Percentiles rank a stretch among this genome's conserved stretches.
phyloP scores from a whole-genome alignment of 2,113 vertebrate genomes.

The Fukomys damarensis region DNA sequence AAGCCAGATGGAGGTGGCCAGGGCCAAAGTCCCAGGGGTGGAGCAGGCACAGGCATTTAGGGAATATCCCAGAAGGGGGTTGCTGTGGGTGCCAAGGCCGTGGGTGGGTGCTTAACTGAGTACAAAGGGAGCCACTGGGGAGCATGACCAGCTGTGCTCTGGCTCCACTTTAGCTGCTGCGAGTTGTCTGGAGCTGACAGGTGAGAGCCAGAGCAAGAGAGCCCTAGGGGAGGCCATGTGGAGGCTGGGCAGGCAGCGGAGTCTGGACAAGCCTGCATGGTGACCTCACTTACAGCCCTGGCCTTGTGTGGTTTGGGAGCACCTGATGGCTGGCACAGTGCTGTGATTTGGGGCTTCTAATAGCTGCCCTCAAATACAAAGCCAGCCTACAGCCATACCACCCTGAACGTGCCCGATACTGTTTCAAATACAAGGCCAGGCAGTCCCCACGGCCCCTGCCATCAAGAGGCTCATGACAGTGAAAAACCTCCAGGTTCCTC shows the following conservation, averaged over 20 bases:
- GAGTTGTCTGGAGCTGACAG: background rate
- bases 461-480: background rate
- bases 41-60: background rate
- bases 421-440: too few relatives aligned
- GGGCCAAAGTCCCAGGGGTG: background rate
- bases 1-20: background rate
- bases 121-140: background rate
- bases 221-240: background rate
- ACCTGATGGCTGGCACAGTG: fast-evolving
- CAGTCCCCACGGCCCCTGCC: background rate
- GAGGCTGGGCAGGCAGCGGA: background rate
- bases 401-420: too few relatives aligned
- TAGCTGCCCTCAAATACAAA: background rate
- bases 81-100: too few relatives aligned
- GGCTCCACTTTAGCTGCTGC: background rate
- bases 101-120: background rate
- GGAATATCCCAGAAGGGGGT: too few relatives aligned
- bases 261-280: background rate
- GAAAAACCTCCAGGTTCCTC: background rate
- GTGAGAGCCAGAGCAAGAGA: background rate
- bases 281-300: background rate
- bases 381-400: too few relatives aligned
- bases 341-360: fast-evolving
- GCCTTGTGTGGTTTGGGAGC: background rate
- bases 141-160: too few relatives aligned